These are phyloP conservation scores for Callipepla squamata DNA, from an alignment of 2,113 vertebrate species.

Conservation along the genomic window DNA sequence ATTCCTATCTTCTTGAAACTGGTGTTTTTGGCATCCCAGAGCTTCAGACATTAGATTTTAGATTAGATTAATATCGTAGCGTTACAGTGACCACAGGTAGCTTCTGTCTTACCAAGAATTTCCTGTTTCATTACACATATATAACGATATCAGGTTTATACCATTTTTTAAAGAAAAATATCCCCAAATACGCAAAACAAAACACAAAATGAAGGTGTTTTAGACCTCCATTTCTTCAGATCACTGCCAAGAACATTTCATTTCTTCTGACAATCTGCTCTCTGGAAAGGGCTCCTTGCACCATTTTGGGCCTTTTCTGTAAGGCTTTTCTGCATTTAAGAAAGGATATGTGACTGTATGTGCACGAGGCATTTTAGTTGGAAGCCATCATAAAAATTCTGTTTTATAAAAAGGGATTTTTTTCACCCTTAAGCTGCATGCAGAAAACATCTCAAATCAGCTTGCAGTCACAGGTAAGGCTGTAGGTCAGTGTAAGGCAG, in stretches of 20 bases:
- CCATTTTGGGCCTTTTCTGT: neutral
- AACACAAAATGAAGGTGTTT: neutral
- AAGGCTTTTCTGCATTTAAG: neutral
- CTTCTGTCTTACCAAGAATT: neutral
- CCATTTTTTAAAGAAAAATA: neutral
- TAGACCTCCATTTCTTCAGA: neutral
- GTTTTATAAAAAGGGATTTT: neutral
- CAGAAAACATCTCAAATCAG: neutral
- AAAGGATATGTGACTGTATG: neutral
- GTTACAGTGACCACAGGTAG: neutral
- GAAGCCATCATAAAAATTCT: neutral
- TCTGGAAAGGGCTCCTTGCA: neutral
- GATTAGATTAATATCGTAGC: neutral
- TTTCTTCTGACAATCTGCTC: neutral
- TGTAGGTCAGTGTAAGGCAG: neutral
- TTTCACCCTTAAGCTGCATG: neutral
- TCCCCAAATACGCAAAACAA: neutral
- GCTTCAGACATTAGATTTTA: neutral
- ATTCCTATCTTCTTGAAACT: neutral
- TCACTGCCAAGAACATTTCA: neutral
- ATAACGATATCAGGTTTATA: neutral
- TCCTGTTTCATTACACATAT: neutral
- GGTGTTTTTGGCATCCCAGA: neutral
- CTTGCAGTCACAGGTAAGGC: neutral
- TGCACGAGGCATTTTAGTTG: neutral